These are phyloP conservation scores for Pseudolaguvia tuberculata DNA, from an alignment of 2,113 vertebrate genomes.

Conservation along the genomic window DNA sequence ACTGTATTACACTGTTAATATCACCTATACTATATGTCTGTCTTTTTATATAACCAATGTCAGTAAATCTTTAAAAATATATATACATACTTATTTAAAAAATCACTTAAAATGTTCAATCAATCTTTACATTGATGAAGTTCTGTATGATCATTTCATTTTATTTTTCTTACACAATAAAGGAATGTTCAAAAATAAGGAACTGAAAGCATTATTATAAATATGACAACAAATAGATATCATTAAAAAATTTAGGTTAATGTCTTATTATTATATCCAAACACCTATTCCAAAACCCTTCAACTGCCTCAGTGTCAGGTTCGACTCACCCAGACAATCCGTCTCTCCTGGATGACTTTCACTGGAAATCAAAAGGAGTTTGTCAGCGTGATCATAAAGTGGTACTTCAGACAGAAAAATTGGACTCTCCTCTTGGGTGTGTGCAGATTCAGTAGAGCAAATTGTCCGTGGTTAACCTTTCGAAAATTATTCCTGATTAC, in stretches of 20 bases:
- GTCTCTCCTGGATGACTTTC: neutral
- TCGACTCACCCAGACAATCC: neutral
- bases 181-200: neutral
- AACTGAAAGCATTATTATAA: neutral
- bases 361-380: neutral
- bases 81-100: too few relatives aligned
- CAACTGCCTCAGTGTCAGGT: neutral
- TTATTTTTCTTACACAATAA: neutral
- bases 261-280: neutral
- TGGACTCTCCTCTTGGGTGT: neutral
- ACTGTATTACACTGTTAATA: neutral
- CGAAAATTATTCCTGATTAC: constrained; percentile 29
- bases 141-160: neutral
- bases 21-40: neutral
- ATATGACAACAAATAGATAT: neutral
- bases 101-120: neutral
- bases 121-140: too few relatives aligned
- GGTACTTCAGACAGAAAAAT: neutral
- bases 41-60: neutral
- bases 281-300: neutral
- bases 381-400: neutral
- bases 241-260: neutral
- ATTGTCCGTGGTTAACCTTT: neutral
- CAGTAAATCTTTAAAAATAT: neutral
- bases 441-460: neutral